phyloP scores from a whole-genome alignment of 2,797 vertebrate species.

The Natrix natrix region DNA sequence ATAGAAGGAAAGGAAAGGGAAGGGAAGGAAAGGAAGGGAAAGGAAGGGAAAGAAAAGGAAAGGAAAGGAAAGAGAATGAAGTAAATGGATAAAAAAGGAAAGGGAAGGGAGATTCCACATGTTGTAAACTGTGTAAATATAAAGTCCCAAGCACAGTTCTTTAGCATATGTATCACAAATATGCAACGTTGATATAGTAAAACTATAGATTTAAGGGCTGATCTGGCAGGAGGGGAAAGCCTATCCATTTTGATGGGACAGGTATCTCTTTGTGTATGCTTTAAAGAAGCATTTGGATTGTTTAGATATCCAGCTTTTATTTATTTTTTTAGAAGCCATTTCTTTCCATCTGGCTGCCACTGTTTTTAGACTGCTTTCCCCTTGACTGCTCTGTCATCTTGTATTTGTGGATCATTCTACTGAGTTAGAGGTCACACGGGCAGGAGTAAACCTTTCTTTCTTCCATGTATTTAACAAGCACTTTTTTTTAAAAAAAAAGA shows the following conservation, averaged over 20 bases:
- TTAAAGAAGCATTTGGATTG: background rate
- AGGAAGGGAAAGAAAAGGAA: rapidly evolving
- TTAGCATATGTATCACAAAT: no score
- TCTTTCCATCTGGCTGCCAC: background rate
- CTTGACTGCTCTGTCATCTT: background rate
- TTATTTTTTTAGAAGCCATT: background rate
- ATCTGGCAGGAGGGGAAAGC: background rate
- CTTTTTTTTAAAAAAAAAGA: background rate
- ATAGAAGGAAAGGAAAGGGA: no score
- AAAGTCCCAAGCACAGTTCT: background rate
- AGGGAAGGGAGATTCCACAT: background rate
- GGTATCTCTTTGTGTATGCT: background rate
- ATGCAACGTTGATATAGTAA: background rate
- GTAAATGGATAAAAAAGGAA: no score
- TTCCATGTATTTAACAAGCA: background rate
- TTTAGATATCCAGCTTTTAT: background rate
- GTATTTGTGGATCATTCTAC: background rate
- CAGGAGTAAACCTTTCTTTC: background rate
- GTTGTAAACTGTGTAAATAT: background rate
- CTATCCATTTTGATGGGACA: background rate
- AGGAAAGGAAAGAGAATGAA: no score
- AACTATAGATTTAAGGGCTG: background rate
- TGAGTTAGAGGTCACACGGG: background rate
- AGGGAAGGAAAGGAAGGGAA: no score
- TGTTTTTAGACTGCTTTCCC: background rate